These are phyloP conservation scores for Drosophila demipolita DNA, from an alignment of 2,888 invertebrate genomes.

Conservation along the genomic window DNA sequence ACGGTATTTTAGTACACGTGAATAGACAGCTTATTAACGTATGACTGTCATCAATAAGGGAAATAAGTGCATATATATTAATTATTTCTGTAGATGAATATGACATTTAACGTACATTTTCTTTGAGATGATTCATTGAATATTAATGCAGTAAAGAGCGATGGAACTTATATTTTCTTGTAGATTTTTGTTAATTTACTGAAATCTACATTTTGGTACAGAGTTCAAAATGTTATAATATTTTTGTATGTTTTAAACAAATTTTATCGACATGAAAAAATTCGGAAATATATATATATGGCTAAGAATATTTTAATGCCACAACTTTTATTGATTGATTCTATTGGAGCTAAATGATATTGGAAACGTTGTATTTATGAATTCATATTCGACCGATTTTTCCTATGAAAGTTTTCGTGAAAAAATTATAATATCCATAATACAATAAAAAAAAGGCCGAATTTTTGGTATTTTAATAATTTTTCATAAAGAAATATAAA, in stretches of 20 bases:
- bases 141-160: too few relatives aligned
- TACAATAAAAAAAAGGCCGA: background rate
- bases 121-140: background rate
- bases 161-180: background rate
- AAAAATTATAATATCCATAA: background rate
- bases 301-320: background rate
- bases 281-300: background rate
- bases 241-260: background rate
- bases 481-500: background rate
- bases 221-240: background rate
- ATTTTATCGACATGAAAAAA: background rate
- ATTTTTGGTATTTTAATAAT: background rate
- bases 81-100: background rate
- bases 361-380: too few relatives aligned
- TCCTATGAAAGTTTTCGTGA: background rate
- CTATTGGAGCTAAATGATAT: background rate
- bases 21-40: background rate
- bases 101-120: background rate
- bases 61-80: too few relatives aligned
- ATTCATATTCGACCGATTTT: background rate
- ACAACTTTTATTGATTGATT: background rate
- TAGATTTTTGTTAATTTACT: background rate
- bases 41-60: background rate
- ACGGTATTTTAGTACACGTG: background rate
- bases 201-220: background rate